phyloP scores from a whole-genome alignment of 2,888 invertebrate species.

The Trichopria drosophilae region DNA sequence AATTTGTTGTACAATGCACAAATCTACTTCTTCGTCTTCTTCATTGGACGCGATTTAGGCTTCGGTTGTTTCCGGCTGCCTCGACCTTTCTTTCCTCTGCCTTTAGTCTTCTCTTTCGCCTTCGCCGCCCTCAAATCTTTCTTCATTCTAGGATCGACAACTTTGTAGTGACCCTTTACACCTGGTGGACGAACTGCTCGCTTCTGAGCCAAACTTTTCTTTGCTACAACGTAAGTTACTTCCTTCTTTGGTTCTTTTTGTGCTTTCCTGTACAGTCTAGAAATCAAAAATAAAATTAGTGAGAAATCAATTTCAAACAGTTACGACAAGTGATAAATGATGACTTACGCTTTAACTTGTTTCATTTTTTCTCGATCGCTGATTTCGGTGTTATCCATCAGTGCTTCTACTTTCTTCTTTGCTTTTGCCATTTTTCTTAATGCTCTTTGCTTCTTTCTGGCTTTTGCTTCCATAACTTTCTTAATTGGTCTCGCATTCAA shows the following conservation, averaged over 20 bases:
- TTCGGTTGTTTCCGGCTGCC: slow-evolving; percentile 50
- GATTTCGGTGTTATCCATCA: slow-evolving; percentile 88
- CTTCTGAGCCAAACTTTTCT: slow-evolving; percentile 80
- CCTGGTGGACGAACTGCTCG: slow-evolving; percentile 79
- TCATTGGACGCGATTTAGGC: slow-evolving; percentile 9
- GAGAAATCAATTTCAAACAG: neutral
- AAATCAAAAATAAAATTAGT: slow-evolving; percentile 37
- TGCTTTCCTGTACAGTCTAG: slow-evolving; percentile 88
- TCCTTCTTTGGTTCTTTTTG: slow-evolving; percentile 83
- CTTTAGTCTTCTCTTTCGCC: slow-evolving; percentile 64
- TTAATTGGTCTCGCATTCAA: slow-evolving; percentile 95
- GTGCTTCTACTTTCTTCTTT: slow-evolving; percentile 92
- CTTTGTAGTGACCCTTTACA: slow-evolving; percentile 87
- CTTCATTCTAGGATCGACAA: slow-evolving; percentile 96
- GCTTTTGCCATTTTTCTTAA: slow-evolving; percentile 86
- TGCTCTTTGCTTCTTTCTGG: slow-evolving; percentile 92
- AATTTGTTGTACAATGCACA: too few species aligned
- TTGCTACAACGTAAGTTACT: slow-evolving; percentile 90
- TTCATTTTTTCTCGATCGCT: slow-evolving; percentile 91
- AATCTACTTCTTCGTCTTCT: too few species aligned
- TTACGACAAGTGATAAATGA: slow-evolving; percentile 5
- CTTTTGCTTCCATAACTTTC: slow-evolving; percentile 97
- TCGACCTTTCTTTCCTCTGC: slow-evolving; percentile 50
- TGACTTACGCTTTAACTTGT: slow-evolving; percentile 81
- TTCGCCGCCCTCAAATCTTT: slow-evolving; percentile 81